phyloP scores from a whole-genome alignment of 2,797 vertebrate species.

The Oreonectes daqikongensis region DNA sequence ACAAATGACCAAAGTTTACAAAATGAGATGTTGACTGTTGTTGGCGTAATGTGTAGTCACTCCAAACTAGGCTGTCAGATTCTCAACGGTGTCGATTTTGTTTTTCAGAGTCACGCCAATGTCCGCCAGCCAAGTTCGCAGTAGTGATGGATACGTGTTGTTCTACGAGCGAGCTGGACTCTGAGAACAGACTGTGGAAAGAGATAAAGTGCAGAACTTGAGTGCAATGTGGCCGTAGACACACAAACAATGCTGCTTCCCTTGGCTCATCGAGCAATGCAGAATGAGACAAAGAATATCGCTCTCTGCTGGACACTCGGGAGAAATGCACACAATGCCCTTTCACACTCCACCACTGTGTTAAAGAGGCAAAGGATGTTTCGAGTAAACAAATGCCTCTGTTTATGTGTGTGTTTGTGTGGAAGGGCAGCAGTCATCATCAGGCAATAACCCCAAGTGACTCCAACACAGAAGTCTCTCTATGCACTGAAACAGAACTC shows the following conservation, averaged over 20 bases:
- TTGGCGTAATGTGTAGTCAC: background rate
- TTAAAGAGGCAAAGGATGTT: constrained; percentile 32
- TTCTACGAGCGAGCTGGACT: constrained; percentile 93
- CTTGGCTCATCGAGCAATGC: background rate
- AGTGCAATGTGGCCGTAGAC: constrained; percentile 30
- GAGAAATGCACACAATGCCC: constrained; percentile 32
- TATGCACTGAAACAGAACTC: constrained; percentile 76
- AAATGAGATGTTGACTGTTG: too few relatives aligned
- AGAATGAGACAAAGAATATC: constrained; percentile 27
- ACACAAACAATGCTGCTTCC: constrained; percentile 31
- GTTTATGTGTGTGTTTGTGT: constrained; percentile 22
- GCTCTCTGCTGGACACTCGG: constrained; percentile 51
- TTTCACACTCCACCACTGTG: constrained; percentile 35
- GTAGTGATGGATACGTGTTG: constrained; percentile 95
- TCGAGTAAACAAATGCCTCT: constrained; percentile 34
- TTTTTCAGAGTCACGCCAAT: constrained; percentile 88
- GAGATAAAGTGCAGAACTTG: constrained; percentile 29
- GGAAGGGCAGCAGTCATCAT: constrained; percentile 57
- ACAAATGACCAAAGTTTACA: too few relatives aligned
- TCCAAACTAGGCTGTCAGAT: too few relatives aligned
- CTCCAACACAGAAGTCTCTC: constrained; percentile 68
- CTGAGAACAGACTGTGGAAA: constrained; percentile 71
- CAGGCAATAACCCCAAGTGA: constrained; percentile 69
- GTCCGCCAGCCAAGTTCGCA: constrained; percentile 94
- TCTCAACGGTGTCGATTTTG: background rate